These are phyloP conservation scores for Leucania comma DNA, from an alignment of 2,888 invertebrate genomes.

Conservation along the genomic window DNA sequence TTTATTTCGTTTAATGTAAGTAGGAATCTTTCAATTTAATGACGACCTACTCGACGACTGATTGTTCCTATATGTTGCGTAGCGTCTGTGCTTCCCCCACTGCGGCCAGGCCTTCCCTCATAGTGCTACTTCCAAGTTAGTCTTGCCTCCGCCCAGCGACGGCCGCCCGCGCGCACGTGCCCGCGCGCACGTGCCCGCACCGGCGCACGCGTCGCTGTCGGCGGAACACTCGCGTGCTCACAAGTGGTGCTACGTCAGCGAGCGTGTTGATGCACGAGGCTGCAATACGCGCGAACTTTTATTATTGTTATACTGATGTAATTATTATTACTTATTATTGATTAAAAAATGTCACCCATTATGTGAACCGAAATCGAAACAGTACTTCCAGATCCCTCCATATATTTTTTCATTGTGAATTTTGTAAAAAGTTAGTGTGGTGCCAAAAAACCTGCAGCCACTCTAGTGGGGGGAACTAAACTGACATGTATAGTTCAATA, in stretches of 20 bases:
- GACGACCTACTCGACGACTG: slow-evolving; percentile 79
- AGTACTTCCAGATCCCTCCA: slow-evolving; percentile 77
- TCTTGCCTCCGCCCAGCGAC: slow-evolving; percentile 31
- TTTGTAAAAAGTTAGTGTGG: slow-evolving; percentile 67
- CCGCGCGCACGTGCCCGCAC: neutral
- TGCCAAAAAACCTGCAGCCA: slow-evolving; percentile 58
- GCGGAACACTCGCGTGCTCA: slow-evolving; percentile 70
- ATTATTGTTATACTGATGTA: slow-evolving; percentile 49
- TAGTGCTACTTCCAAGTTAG: slow-evolving; percentile 30
- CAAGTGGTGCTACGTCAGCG: slow-evolving; percentile 77
- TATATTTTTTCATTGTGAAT: slow-evolving; percentile 56
- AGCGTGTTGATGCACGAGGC: slow-evolving; percentile 30
- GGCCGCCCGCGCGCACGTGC: neutral
- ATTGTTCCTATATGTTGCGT: slow-evolving; percentile 79
- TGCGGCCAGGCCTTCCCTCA: slow-evolving; percentile 24
- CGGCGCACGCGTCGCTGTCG: neutral
- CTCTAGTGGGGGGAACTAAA: slow-evolving; percentile 45
- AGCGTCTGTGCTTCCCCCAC: slow-evolving; percentile 76
- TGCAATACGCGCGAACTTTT: slow-evolving; percentile 48
- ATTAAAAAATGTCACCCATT: slow-evolving; percentile 45
- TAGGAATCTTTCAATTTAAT: slow-evolving; percentile 76
- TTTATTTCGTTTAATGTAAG: slow-evolving; percentile 75
- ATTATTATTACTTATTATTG: slow-evolving; percentile 51
- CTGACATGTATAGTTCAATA: slow-evolving; percentile 40
- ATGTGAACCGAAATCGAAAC: slow-evolving; percentile 55